phyloP scores from a whole-genome alignment of 2,888 invertebrate genomes.

The Malachius bipustulatus region DNA sequence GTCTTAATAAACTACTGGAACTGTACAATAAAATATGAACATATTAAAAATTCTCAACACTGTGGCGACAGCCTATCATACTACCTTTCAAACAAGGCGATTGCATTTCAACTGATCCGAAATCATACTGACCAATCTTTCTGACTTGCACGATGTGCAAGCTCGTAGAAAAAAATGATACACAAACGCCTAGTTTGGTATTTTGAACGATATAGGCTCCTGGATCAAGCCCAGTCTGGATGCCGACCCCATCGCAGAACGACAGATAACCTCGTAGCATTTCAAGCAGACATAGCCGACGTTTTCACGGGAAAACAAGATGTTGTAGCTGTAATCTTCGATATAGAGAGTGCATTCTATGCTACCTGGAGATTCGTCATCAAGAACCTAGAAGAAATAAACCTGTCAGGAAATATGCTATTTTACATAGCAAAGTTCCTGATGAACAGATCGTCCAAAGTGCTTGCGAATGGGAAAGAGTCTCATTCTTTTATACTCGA shows the following conservation, averaged over 20 bases:
- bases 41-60: conserved; percentile 5
- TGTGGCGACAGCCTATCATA: conserved; percentile 9
- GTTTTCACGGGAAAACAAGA: no score
- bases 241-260: conserved; percentile 15
- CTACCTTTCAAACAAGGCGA: conserved; percentile 8
- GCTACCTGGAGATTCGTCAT: no score
- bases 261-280: conserved; percentile 15
- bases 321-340: no score
- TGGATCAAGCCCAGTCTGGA: conserved; percentile 14
- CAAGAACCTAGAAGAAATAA: no score
- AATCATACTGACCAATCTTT: conserved; percentile 10
- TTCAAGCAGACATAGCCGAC: no score
- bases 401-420: no score
- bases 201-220: conserved; percentile 15
- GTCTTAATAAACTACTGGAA: conserved; percentile 7
- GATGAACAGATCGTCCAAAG: no score
- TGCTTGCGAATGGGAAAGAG: no score
- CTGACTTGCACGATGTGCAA: conserved; percentile 10
- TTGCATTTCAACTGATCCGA: background rate
- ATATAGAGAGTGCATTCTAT: no score
- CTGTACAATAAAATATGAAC: conserved; percentile 11
- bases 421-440: no score
- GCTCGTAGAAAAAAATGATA: conserved; percentile 10
- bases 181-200: conserved; percentile 8
- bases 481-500: no score